Percentiles rank a stretch among this genome's conserved stretches.
These are phyloP conservation scores for Leptinotarsa tumamoca DNA, from an alignment of 2,888 invertebrate genomes.

Conservation along the genomic window DNA sequence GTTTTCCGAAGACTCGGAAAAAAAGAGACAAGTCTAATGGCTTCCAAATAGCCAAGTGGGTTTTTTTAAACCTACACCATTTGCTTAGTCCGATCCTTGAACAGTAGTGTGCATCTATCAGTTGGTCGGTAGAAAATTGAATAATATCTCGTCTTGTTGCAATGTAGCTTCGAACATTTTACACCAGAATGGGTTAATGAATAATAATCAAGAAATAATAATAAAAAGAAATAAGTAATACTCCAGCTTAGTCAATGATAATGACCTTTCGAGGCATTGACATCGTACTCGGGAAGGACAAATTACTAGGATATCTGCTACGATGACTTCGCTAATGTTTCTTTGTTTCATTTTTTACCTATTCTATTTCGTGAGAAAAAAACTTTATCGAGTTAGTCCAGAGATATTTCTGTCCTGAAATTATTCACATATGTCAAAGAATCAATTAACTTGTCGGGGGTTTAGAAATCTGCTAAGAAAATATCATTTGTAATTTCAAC, in stretches of 20 bases:
- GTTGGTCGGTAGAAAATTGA: slow-evolving; percentile 25
- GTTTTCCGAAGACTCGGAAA: no score
- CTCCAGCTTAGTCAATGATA: slow-evolving; percentile 35
- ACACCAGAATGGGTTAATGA: slow-evolving; percentile 30
- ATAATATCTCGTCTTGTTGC: slow-evolving; percentile 29
- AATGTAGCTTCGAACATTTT: slow-evolving; percentile 31
- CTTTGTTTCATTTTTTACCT: background rate
- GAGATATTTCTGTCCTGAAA: no score
- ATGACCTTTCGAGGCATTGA: slow-evolving; percentile 36
- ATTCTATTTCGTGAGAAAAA: no score
- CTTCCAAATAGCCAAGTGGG: no score
- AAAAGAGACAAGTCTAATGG: no score
- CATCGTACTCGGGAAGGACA: slow-evolving; percentile 31
- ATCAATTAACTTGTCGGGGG: no score
- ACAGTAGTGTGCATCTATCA: slow-evolving; percentile 4
- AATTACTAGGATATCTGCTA: slow-evolving; percentile 26
- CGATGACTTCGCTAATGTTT: background rate
- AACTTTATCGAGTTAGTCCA: no score
- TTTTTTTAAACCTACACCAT: no score
- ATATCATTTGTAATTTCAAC: no score
- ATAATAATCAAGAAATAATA: slow-evolving; percentile 39
- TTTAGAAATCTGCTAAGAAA: no score
- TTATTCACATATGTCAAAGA: no score
- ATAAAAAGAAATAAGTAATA: slow-evolving; percentile 25
- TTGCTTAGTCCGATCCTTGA: background rate